These are phyloP conservation scores for Apantesis nais DNA, from an alignment of 2,888 invertebrate species.

Conservation along the genomic window DNA sequence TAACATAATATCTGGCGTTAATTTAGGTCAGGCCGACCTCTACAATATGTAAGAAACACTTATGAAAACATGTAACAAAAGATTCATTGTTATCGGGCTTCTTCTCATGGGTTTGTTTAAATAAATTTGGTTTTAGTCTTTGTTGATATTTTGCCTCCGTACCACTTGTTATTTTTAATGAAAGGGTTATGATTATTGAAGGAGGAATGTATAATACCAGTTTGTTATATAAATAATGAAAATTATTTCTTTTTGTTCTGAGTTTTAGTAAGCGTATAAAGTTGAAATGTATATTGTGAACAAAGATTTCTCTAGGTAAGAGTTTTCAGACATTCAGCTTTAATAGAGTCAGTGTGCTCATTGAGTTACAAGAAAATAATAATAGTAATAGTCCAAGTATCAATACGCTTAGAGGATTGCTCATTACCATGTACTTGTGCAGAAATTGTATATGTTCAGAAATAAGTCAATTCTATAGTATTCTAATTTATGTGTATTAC, in stretches of 20 bases:
- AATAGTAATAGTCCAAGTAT: not conserved
- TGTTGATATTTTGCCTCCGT: conserved; percentile 30
- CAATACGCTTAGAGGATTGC: not conserved
- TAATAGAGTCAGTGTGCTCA: not conserved
- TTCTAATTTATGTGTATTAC: no score
- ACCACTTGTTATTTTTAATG: conserved; percentile 22
- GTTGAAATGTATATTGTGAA: not conserved
- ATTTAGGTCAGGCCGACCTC: conserved; percentile 45
- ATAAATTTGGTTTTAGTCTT: conserved; percentile 28
- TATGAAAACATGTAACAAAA: conserved; percentile 52
- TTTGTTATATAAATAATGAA: not conserved
- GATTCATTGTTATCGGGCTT: conserved; percentile 46
- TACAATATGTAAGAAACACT: conserved; percentile 44
- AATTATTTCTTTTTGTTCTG: not conserved
- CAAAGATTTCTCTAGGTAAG: not conserved
- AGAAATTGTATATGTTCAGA: not conserved
- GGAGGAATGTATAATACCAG: not conserved
- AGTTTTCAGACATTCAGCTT: not conserved
- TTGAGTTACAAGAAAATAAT: not conserved
- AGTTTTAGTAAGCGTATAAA: not conserved
- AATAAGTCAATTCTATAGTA: not conserved
- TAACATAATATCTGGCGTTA: conserved; percentile 48
- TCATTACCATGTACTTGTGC: not conserved
- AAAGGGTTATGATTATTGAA: conserved; percentile 6
- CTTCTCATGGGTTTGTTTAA: conserved; percentile 40